Base-by-base conservation (phyloP, 2,888 invertebrate species). In the Copidosoma aretas region DNA sequence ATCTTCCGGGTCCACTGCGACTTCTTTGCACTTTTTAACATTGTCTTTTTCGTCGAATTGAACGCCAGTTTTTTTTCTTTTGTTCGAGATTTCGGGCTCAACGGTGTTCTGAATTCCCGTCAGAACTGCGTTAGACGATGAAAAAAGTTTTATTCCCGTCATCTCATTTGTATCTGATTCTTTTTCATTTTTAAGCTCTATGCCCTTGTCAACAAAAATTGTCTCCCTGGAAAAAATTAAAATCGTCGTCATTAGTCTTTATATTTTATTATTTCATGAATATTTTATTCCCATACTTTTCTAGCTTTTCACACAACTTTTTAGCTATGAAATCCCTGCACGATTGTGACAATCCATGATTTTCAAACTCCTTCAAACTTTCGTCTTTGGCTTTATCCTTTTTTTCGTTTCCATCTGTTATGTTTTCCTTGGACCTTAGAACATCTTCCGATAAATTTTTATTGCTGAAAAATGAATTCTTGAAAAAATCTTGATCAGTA, bases 321-420 rank as follows among this genome's bases (percentile, higher is more conserved):
- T 77, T 79, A 0, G 79, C 79, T 14, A 82, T 75, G 69, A 74
- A 78, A 64, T 75, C 71, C 60, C 78, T 77, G 59, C 77, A 80
- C 12, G 72, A 64, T 52, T 76, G 70, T 0, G 77, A 75, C 4
- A 81, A 75, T 41, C 78, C 77, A 71, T 79, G 79, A 17, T 14
- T 46, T 46, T 46, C 43, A 46, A 15, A 46, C 12, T 46, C 43
- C 12, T 14, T 3, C 12, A 46, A 46, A 0, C 12, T 15, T 1
- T 58, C 39, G 21, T n/a, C 10, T 41, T 58, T 12, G 14, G 14
- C 21, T 10, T 58, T 22, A 5, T 19, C 43, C 41, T 41, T 15
- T 21, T 24, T 39, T 19, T 41, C 12, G 15, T 21, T 22, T 39
- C 14, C 41, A 43, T 5, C 39, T 14, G 41, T n/a, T 1, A n/a